Percentiles rank a stretch among this genome's conserved stretches.
Conservation (phyloP, 2,797 vertebrate genomes). For the Apodemus agrarius region DNA sequence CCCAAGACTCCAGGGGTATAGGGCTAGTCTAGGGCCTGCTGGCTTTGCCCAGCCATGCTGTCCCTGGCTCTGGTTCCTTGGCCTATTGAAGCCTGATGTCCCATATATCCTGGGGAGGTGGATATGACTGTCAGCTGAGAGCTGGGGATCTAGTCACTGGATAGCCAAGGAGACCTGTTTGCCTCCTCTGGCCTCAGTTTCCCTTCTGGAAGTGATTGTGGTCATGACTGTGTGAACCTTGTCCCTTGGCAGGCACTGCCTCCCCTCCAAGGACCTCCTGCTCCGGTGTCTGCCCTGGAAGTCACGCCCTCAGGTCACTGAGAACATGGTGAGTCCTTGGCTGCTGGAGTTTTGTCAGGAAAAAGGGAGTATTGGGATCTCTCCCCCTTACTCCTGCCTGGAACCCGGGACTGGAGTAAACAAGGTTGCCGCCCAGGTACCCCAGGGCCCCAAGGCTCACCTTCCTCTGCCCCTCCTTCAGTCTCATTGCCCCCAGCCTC, state of each 20-base stretch:
- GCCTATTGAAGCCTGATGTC: not conserved
- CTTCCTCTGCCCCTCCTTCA: not conserved
- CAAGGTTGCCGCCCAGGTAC: rapidly evolving
- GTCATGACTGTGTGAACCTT: not conserved
- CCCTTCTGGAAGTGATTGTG: not conserved
- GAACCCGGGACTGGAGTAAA: no score
- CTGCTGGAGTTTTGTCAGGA: not conserved
- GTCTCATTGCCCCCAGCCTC: slow-evolving; percentile 28
- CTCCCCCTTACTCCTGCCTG: no score
- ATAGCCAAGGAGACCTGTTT: no score
- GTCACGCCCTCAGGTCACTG: no score
- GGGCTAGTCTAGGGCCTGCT: not conserved
- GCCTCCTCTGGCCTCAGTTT: not conserved
- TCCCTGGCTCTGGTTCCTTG: not conserved
- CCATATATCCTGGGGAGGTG: no score
- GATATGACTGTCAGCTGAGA: no score
- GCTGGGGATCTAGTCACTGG: no score
- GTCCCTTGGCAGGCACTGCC: not conserved
- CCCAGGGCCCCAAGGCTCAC: not conserved
- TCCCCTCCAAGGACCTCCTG: not conserved
- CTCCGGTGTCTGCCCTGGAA: not conserved
- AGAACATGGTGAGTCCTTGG: not conserved
- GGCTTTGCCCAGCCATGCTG: not conserved
- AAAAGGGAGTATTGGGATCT: not conserved
- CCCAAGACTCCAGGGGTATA: not conserved